Evolutionary conservation across 2,888 invertebrate species (phyloP).

Genomic region (Pristionchus arcanus): DNA sequence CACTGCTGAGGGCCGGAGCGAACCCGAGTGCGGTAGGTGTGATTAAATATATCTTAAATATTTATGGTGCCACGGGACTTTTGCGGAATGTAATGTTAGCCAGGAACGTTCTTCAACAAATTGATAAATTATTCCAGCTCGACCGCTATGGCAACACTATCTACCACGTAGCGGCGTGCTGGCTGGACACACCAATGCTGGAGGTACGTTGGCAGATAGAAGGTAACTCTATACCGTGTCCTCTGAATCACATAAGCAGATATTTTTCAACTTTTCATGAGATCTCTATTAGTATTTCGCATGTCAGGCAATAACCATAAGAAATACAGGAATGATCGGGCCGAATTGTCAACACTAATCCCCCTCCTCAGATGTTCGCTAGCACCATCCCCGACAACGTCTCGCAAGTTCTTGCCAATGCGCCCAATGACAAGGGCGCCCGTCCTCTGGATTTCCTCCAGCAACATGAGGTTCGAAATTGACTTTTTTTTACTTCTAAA

Average conservation of each 20-base stretch:
- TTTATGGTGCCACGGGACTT: too few relatives aligned
- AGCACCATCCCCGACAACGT: constrained; percentile 60
- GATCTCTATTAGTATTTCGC: too few relatives aligned
- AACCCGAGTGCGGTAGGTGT: background rate
- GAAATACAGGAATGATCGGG: too few relatives aligned
- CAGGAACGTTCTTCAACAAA: background rate
- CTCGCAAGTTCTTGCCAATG: constrained; percentile 71
- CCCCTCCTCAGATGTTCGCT: background rate
- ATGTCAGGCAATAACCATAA: too few relatives aligned
- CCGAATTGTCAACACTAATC: too few relatives aligned
- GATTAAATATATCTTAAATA: too few relatives aligned
- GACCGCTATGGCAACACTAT: constrained; percentile 73
- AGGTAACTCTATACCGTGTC: too few relatives aligned
- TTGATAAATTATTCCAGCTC: background rate
- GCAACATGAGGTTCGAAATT: background rate
- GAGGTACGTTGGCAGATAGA: constrained; percentile 71
- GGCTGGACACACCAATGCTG: constrained; percentile 72
- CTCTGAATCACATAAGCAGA: too few relatives aligned
- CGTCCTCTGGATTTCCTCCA: constrained; percentile 71
- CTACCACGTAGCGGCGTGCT: constrained; percentile 75
- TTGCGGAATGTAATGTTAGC: background rate
- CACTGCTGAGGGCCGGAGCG: background rate
- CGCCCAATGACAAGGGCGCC: constrained; percentile 66
- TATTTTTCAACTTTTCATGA: too few relatives aligned
- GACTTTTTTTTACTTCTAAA: too few relatives aligned